Evolutionary conservation across 2,113 vertebrate species (phyloP).

Genomic region (Lepus europaeus): DNA sequence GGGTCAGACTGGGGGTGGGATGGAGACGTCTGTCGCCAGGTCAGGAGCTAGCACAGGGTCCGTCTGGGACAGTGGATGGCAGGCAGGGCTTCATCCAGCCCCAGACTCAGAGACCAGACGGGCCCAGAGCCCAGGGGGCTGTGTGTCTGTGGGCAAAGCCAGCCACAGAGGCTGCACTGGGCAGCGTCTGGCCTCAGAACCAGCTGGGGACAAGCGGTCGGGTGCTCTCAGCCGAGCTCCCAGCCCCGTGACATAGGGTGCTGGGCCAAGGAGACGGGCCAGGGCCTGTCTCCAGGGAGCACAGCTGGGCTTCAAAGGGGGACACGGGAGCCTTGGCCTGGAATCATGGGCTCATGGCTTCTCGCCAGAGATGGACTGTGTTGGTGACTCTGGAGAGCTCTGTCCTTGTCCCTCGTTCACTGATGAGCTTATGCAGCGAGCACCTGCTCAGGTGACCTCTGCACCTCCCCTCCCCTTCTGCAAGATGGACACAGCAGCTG

Average conservation of each 20-base stretch:
- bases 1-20: constrained; percentile 52
- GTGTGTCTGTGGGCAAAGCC: not conserved
- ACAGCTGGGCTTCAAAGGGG: no score
- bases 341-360: not conserved
- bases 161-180: not conserved
- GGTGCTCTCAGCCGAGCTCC: not conserved
- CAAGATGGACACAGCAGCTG: not conserved
- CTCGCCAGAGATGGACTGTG: not conserved
- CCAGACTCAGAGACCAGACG: not conserved
- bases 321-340: not conserved
- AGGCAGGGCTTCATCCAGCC: not conserved
- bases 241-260: not conserved
- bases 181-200: not conserved
- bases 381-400: not conserved
- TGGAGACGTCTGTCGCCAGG: not conserved
- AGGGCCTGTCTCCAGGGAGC: not conserved
- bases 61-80: not conserved
- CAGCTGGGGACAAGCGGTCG: not conserved
- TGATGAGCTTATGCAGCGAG: not conserved
- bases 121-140: not conserved
- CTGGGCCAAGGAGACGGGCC: not conserved
- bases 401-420: not conserved
- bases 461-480: not conserved
- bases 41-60: not conserved
- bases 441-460: not conserved